Evolutionary conservation across 2,888 invertebrate genomes (phyloP), one percentile per base, ranked within the genome.

Genomic region (Petrolisthes cinctipes): DNA sequence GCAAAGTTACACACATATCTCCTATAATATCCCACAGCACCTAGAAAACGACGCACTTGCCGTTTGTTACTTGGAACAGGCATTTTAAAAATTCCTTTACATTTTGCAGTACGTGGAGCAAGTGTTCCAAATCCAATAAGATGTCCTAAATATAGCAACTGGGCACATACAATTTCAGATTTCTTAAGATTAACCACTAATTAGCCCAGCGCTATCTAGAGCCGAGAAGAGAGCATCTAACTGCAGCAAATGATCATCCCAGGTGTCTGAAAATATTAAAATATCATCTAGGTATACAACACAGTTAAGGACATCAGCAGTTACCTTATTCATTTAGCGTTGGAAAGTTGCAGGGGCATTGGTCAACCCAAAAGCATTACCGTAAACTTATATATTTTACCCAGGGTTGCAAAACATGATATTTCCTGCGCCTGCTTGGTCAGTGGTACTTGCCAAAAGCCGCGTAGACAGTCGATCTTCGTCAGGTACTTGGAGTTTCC

Each of bases 371-470:
- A 53, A 78, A 53, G 54, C 78, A 78, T 78, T 5, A 78, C 78
- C 17, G 37, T 78, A 37, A 51, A 78, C 14, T 37, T 37, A 37
- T 37, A 37, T 2, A 37, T 37, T 37, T 37, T 37, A 37, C 37
- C 37, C 37, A 37, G 37, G 37, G 37, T 37, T 37, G 37, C 37
- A 37, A 37, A 37, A 37, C 37, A 37, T 2, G 37, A 37, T n/a
- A 78, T 78, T 7, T 51, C 78, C 78, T 78, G 20, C n/a, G 78
- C 17, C 5, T 5, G 51, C 17, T 78, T 53, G 53, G 78, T 78
- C 51, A 78, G 54, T 51, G 78, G 78, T 53, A 78, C 78, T 51
- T 78, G 78, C 54, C 78, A 78, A 37, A 51, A 78, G 51, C 78
- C 78, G 9, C 37, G 37, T 37, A 37, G 37, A 37, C 37, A 37